Percentiles rank a stretch among this genome's conserved stretches.
These are phyloP conservation scores for Triops longicaudatus DNA, from an alignment of 1,140 invertebrate genomes.

Conservation along the genomic window DNA sequence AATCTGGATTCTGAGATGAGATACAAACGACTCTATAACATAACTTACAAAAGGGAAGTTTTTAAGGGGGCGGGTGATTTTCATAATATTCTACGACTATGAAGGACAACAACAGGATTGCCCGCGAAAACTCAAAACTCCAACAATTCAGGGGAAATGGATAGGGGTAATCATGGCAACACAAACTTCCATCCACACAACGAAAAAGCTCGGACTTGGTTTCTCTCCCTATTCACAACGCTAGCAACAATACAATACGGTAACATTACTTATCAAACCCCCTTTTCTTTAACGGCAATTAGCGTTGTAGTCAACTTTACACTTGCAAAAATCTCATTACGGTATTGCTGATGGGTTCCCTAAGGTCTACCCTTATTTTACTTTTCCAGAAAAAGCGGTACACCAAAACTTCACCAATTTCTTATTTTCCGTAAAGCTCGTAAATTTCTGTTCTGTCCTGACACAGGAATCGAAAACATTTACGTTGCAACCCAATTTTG, in stretches of 20 bases:
- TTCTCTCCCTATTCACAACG: background rate
- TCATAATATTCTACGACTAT: background rate
- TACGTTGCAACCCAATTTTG: no score
- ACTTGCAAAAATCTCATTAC: background rate
- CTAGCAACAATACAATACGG: slow-evolving; percentile 3
- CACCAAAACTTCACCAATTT: background rate
- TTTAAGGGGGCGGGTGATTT: background rate
- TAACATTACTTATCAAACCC: background rate
- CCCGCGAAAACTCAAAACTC: background rate
- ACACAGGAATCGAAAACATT: no score
- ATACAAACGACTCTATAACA: background rate
- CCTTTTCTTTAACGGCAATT: background rate
- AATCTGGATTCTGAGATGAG: slow-evolving; percentile 4
- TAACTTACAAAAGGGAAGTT: background rate
- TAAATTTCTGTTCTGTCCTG: no score
- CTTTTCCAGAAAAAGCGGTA: background rate
- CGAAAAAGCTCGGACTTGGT: background rate
- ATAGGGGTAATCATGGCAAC: no score
- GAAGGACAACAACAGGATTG: background rate
- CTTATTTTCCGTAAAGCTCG: background rate
- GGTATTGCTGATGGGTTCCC: slow-evolving; percentile 1
- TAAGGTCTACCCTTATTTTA: background rate
- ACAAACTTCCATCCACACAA: background rate
- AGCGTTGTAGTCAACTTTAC: background rate
- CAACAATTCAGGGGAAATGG: background rate